Conservation (phyloP, 2,113 vertebrate species). For the Brachyhypopomus occidentalis region DNA sequence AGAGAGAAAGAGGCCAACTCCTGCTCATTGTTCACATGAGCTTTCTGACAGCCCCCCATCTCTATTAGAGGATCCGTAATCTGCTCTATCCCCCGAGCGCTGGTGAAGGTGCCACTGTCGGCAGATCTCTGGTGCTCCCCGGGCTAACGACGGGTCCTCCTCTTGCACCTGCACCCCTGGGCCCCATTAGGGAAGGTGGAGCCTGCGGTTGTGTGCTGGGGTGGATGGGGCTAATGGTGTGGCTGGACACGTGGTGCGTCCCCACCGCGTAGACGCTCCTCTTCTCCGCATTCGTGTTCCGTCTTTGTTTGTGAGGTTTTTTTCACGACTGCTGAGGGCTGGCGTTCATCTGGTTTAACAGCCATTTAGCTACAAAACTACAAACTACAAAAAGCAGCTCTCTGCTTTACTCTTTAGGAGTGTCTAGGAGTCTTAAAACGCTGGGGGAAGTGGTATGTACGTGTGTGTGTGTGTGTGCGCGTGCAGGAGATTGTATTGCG, state of each 20-base stretch:
- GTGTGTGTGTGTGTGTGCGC: conserved; percentile 63
- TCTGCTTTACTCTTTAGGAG: background rate
- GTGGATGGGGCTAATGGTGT: too few relatives aligned
- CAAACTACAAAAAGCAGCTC: background rate
- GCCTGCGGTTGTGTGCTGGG: too few relatives aligned
- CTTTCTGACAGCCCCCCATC: conserved; percentile 27
- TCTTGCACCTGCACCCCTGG: too few relatives aligned
- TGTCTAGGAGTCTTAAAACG: conserved; percentile 3
- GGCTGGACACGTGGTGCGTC: too few relatives aligned
- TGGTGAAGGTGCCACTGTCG: too few relatives aligned
- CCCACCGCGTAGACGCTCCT: too few relatives aligned
- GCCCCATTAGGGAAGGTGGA: too few relatives aligned
- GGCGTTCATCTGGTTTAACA: background rate
- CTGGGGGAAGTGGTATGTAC: conserved; percentile 55
- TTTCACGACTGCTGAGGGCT: background rate
- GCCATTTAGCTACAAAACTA: background rate
- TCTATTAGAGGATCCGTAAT: conserved; percentile 32
- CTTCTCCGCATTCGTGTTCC: conserved; percentile 1
- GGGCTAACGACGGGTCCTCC: too few relatives aligned
- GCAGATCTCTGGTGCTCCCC: too few relatives aligned
- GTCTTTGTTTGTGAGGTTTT: conserved; percentile 23
- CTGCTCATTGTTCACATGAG: background rate
- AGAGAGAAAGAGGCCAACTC: background rate
- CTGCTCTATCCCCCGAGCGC: too few relatives aligned
- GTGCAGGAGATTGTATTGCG: conserved; percentile 65